phyloP scores from a whole-genome alignment of 30 jellyfish, hydroid and myxozoan genomes.

The Turritopsis dohrnii region DNA sequence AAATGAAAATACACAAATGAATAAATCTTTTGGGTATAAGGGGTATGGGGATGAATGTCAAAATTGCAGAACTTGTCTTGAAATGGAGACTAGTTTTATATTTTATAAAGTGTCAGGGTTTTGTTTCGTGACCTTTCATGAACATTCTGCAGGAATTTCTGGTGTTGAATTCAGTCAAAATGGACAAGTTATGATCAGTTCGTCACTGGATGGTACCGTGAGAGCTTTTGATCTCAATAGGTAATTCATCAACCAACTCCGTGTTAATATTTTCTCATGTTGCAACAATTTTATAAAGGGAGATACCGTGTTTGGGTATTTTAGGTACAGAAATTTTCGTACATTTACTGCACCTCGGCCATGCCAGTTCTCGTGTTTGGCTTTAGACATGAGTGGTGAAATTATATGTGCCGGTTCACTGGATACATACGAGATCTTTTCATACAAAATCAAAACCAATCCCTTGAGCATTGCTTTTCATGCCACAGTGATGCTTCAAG shows the following conservation, averaged over 20 bases:
- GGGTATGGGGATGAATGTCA: no score
- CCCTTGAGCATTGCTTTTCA: no score
- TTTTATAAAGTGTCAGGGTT: slow-evolving; percentile 88
- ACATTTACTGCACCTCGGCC: slow-evolving; percentile 95
- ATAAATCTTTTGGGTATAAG: no score
- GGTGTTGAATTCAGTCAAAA: slow-evolving; percentile 81
- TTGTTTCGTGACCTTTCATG: slow-evolving; percentile 90
- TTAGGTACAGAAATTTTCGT: slow-evolving; percentile 94
- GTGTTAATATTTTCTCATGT: background rate
- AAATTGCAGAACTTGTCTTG: no score
- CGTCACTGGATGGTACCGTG: slow-evolving; percentile 97
- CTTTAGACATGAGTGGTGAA: slow-evolving; percentile 88
- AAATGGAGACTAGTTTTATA: no score
- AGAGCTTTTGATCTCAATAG: slow-evolving; percentile 94
- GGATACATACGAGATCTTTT: slow-evolving; percentile 77
- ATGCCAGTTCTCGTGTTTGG: slow-evolving; percentile 82
- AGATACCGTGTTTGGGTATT: background rate
- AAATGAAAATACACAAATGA: no score
- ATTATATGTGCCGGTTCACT: slow-evolving; percentile 91
- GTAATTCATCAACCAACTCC: slow-evolving; percentile 16
- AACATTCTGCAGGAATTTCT: slow-evolving; percentile 81
- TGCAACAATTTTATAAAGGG: background rate
- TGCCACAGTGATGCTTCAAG: no score
- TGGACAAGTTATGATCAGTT: slow-evolving; percentile 76
- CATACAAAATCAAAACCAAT: no score